These are phyloP conservation scores for Aporophyla lueneburgensis DNA, from an alignment of 2,888 invertebrate genomes.

Conservation along the genomic window DNA sequence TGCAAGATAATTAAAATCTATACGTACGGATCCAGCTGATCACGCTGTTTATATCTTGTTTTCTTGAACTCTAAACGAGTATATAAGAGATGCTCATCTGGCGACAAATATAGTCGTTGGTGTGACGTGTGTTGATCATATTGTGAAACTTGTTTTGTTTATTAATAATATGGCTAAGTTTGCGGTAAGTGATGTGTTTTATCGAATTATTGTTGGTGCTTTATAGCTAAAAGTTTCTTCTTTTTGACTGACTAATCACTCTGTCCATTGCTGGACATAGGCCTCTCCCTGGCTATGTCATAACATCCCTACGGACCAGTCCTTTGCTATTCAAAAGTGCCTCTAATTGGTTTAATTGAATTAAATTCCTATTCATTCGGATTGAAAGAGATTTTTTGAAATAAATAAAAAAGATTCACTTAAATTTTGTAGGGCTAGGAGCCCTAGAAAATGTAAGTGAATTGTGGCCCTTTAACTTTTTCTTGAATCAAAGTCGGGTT, in stretches of 20 bases:
- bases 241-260: background rate
- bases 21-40: constrained; percentile 20
- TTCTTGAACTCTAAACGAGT: constrained; percentile 35
- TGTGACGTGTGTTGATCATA: constrained; percentile 18
- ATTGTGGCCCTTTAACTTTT: background rate
- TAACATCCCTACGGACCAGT: background rate
- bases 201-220: constrained; percentile 11
- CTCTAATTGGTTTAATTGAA: background rate
- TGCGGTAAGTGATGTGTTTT: constrained; percentile 39
- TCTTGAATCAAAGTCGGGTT: background rate
- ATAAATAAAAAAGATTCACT: background rate
- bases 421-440: background rate
- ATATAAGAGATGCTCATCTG: constrained; percentile 52
- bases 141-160: constrained; percentile 34
- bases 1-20: constrained; percentile 24
- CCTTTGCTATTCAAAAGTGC: background rate
- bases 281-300: no score
- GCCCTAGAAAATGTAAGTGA: no score
- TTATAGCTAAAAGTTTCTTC: background rate
- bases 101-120: constrained; percentile 43
- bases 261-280: background rate
- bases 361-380: background rate
- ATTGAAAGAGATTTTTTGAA: background rate
- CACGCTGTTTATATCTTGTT: background rate
- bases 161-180: constrained; percentile 50